A percentile compares a stretch with the other conserved stretches of the same genome.
Evolutionary conservation across 2,113 vertebrate species (phyloP).

Genomic region (Eonycteris spelaea): DNA sequence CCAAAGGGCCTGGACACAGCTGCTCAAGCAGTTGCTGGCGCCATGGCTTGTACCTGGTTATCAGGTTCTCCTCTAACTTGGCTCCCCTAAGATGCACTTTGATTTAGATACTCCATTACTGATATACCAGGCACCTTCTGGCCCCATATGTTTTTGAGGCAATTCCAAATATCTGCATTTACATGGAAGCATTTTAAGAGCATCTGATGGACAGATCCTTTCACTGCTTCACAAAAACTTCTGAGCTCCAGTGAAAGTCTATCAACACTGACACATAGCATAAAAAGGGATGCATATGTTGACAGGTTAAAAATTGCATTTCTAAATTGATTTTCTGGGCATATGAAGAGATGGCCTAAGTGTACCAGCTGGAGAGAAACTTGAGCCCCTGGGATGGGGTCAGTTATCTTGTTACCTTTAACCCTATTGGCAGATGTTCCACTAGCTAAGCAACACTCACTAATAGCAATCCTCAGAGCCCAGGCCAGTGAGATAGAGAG

Average conservation of each 20-base stretch:
- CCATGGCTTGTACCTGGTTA: conserved; percentile 46
- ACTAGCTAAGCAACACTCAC: conserved; percentile 52
- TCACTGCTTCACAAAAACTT: not conserved
- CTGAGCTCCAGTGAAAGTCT: not conserved
- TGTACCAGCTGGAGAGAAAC: conserved; percentile 15
- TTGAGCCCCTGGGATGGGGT: not conserved
- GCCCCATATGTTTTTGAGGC: conserved; percentile 33
- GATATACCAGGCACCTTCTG: conserved; percentile 27
- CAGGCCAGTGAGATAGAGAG: not conserved
- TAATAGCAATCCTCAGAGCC: not conserved
- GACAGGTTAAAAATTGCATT: conserved; percentile 12
- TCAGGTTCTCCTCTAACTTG: conserved; percentile 46
- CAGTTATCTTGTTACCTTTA: conserved; percentile 66
- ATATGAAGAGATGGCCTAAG: not conserved
- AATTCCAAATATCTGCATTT: conserved; percentile 47
- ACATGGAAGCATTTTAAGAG: not conserved
- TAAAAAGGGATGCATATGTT: not conserved
- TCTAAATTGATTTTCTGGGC: conserved; percentile 37
- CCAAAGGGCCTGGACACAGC: conserved; percentile 43
- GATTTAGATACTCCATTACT: conserved; percentile 74
- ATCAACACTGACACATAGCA: not conserved
- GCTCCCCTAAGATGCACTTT: conserved; percentile 54
- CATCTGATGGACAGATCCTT: not conserved
- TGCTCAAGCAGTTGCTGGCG: not conserved
- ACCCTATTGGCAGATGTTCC: conserved; percentile 28